Percentiles rank a stretch among this genome's conserved stretches.
Conservation (phyloP, 2,888 invertebrate species). For the Pristionchus fissidentatus region DNA sequence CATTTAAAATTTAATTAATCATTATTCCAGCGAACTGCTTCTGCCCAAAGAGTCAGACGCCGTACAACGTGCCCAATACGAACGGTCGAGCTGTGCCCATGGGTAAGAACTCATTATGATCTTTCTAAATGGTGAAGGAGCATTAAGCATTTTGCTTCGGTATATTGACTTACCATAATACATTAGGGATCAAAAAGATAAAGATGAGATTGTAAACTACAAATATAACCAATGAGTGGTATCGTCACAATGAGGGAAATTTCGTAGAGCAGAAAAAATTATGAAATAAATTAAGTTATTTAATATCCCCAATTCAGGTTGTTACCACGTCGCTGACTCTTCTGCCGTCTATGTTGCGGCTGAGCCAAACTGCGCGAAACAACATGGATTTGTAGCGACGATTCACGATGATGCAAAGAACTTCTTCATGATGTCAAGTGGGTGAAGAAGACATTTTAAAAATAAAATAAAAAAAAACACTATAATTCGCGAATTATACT, state of each 20-base stretch:
- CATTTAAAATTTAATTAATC: not conserved
- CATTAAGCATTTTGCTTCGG: too few relatives aligned
- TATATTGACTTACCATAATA: too few relatives aligned
- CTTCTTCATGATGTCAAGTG: not conserved
- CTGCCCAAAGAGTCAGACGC: not conserved
- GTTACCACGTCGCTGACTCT: not conserved
- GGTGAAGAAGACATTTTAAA: too few relatives aligned
- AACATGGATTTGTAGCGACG: not conserved
- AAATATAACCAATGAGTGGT: too few relatives aligned
- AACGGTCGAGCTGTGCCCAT: not conserved
- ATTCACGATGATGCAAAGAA: not conserved
- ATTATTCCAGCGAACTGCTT: not conserved
- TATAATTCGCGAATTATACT: too few relatives aligned
- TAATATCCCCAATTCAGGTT: constrained; percentile 2
- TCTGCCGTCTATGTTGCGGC: not conserved
- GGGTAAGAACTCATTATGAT: not conserved
- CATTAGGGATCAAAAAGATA: too few relatives aligned
- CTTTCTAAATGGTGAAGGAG: too few relatives aligned
- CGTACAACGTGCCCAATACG: not conserved
- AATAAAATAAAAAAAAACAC: too few relatives aligned
- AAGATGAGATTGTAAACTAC: too few relatives aligned
- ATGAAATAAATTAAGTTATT: not conserved
- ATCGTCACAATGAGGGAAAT: too few relatives aligned
- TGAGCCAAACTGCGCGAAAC: not conserved
- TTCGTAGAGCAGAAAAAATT: too few relatives aligned